These are phyloP conservation scores for Tipula unca DNA, from an alignment of 2,888 invertebrate species.

Conservation along the genomic window DNA sequence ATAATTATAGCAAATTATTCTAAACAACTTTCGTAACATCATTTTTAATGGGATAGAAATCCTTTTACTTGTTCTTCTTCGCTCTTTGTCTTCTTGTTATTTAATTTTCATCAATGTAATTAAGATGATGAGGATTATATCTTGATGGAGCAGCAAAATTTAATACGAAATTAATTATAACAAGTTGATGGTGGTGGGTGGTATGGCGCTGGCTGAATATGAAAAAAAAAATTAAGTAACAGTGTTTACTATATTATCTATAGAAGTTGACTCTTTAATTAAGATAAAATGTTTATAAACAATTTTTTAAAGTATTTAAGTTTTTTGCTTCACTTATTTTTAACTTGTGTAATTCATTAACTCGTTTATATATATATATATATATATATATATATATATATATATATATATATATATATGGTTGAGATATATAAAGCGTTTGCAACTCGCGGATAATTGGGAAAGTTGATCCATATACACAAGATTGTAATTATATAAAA, in stretches of 20 bases:
- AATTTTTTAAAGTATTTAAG: not conserved
- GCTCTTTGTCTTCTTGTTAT: not conserved
- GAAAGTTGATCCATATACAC: no score
- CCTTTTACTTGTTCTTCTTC: not conserved
- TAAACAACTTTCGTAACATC: not conserved
- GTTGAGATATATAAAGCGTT: no score
- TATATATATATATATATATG: no score
- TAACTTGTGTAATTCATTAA: not conserved
- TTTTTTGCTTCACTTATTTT: not conserved
- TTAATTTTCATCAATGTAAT: constrained; percentile 14
- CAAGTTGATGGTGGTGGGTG: not conserved
- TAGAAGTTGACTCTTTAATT: not conserved
- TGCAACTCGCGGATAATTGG: no score
- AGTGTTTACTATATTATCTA: not conserved
- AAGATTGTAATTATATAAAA: no score
- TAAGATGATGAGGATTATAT: not conserved
- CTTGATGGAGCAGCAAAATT: not conserved
- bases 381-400: no score
- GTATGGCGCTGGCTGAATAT: not conserved
- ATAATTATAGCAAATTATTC: not conserved
- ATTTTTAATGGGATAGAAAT: not conserved
- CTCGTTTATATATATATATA: no score
- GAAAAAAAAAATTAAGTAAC: not conserved
- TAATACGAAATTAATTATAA: not conserved
- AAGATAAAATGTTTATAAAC: not conserved